A percentile compares a stretch with the other conserved stretches of the same genome.
Evolutionary conservation across 2,113 vertebrate genomes (phyloP).

Genomic region (Rhagologus leucostigma): DNA sequence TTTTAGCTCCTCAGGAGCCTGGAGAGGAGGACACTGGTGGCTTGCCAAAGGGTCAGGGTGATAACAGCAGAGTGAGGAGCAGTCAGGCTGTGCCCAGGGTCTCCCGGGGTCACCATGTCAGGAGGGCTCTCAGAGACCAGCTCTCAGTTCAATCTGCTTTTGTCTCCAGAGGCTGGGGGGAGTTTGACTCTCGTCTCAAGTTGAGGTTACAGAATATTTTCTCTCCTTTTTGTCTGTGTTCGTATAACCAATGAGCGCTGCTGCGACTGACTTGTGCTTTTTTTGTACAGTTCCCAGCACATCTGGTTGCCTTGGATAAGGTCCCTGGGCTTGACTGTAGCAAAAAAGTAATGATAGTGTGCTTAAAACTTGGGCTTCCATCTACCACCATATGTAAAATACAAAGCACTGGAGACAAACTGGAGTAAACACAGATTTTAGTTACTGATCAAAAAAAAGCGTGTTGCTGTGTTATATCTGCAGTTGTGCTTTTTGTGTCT

Average conservation of each 20-base stretch:
- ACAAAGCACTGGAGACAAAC: background rate
- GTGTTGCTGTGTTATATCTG: background rate
- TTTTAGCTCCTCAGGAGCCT: background rate
- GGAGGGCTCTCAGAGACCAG: background rate
- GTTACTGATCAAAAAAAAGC: background rate
- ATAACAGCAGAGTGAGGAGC: background rate
- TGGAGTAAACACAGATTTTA: background rate
- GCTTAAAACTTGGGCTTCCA: background rate
- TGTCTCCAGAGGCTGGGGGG: background rate
- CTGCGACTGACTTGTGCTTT: background rate
- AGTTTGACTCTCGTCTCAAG: background rate
- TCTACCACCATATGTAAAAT: background rate
- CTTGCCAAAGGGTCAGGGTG: background rate
- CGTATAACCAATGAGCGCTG: background rate
- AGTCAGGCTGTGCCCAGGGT: background rate
- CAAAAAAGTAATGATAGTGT: background rate
- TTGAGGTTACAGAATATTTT: background rate
- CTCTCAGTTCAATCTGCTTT: background rate
- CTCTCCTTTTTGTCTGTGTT: background rate
- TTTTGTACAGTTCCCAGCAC: conserved; percentile 20
- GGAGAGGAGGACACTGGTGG: background rate
- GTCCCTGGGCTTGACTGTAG: background rate
- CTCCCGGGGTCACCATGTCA: rapidly evolving
- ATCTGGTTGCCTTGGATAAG: background rate
- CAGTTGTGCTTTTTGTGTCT: background rate